Base-by-base conservation (phyloP, 23 tunicate genomes). In the Trididemnum clinides region DNA sequence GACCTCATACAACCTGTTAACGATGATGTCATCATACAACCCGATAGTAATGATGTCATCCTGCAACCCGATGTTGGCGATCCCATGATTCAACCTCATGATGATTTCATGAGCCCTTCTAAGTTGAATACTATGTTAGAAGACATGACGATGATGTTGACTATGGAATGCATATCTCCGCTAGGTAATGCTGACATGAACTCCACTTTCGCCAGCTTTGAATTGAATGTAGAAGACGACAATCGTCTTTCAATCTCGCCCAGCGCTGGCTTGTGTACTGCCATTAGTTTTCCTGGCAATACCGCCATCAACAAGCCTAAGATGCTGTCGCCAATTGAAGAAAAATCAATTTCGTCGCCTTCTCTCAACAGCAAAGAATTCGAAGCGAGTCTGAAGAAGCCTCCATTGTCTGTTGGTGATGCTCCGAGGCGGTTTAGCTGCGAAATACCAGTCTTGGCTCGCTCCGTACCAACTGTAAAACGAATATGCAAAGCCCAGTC, bases 391-490 rank as follows among this genome's bases (percentile, higher is more conserved):
- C 26, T 4, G 27, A 62, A 62, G 6, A 6, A 6, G 26, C 26
- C 23, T 62, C 23, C 23, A 12, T 15, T 21, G 69, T 2, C 12
- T 32, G 36, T 73, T 1, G 31, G 37, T 18, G 91, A 87, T 25
- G 54, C 91, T 0, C 97, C 97, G 1, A 64, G 97, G 25, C 73
- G 97, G 25, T 92, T 92, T 50, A 92, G 97, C 62, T 87, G 91
- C 71, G 97, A 92, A 81, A 88, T 91, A 0, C 97, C 97, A 0
- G 72, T 59, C 2, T 37, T 36, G 7, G 97, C 97, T 1, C 72
- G 81, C 26, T 25, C 84, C 1, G 87, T 92, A 2, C 97, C 91
- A 2, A 79, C 91, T 32, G 83, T 92, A 1, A 92, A 92, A 71
- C 97, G 88, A 0, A 59, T 87, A 1, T 65, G 63, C 19, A 81